A percentile compares a stretch with the other conserved stretches of the same genome.
These are phyloP conservation scores for Ranitomeya imitator DNA, from an alignment of 2,113 vertebrate species.

Conservation along the genomic window DNA sequence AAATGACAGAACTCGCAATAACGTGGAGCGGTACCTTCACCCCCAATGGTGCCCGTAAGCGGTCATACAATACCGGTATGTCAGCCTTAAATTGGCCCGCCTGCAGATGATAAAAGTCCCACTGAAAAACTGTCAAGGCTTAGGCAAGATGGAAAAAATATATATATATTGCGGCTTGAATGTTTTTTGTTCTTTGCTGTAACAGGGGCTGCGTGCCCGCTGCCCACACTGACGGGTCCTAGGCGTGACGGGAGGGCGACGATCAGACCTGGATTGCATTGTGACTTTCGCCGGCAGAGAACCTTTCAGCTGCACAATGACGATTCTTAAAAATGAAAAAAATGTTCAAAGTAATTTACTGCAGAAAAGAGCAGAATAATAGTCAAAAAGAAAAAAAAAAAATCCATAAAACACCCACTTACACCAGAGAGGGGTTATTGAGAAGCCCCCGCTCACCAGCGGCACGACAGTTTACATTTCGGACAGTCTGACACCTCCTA, in stretches of 20 bases:
- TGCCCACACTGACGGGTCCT: constrained; percentile 14
- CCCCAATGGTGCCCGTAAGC: background rate
- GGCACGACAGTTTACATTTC: background rate
- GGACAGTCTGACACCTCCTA: background rate
- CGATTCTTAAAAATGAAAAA: background rate
- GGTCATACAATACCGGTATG: background rate
- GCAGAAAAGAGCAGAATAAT: background rate
- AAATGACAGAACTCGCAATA: no score
- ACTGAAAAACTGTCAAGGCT: background rate
- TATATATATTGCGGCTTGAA: background rate
- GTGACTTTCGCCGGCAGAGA: constrained; percentile 9
- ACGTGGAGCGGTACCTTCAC: no score
- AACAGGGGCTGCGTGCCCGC: background rate
- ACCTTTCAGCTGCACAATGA: background rate
- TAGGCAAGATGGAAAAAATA: background rate
- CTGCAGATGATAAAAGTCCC: background rate
- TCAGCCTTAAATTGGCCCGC: background rate
- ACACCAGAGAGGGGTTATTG: background rate
- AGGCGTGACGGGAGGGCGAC: background rate
- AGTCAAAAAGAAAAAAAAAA: background rate
- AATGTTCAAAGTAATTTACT: constrained; percentile 8
- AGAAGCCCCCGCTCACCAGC: background rate
- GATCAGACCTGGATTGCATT: constrained; percentile 2
- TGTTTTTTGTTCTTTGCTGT: background rate
- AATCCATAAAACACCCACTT: background rate